phyloP scores from a whole-genome alignment of 2,797 vertebrate genomes.

The Pygocentrus nattereri region DNA sequence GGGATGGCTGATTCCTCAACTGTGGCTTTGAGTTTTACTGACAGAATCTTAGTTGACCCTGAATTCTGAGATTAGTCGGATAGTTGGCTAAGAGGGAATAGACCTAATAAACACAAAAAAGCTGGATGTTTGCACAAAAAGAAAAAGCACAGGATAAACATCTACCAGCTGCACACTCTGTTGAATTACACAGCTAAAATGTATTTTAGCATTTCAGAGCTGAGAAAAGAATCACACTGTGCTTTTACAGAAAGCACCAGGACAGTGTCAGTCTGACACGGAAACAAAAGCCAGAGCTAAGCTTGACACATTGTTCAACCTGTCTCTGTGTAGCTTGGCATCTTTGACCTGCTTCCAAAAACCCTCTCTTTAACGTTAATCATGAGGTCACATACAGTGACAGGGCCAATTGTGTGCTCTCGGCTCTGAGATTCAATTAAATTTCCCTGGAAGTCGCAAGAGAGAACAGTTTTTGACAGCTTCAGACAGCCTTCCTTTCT shows the following conservation, averaged over 20 bases:
- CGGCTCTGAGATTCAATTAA: conserved; percentile 64
- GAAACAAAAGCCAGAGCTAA: conserved; percentile 42
- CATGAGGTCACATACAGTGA: conserved; percentile 61
- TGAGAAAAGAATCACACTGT: conserved; percentile 2
- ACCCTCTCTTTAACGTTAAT: conserved; percentile 58
- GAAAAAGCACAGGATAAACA: background rate
- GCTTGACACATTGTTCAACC: conserved; percentile 22
- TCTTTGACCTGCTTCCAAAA: conserved; percentile 59
- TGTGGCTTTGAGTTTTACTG: too few species aligned
- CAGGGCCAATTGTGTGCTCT: conserved; percentile 54
- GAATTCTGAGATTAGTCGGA: too few species aligned
- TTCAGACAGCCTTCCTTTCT: conserved; percentile 7
- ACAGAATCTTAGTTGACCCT: too few species aligned
- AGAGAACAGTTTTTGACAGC: conserved; percentile 27
- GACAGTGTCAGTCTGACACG: conserved; percentile 42
- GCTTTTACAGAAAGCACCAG: conserved; percentile 30
- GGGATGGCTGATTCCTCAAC: too few species aligned
- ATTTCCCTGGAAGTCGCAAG: conserved; percentile 55
- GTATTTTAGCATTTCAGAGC: background rate
- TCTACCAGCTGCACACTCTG: background rate
- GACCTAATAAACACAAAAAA: background rate
- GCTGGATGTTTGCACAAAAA: background rate
- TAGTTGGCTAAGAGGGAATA: background rate
- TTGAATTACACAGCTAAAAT: background rate
- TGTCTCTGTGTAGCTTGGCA: conserved; percentile 21